A percentile compares a stretch with the other conserved stretches of the same genome.
Conservation (phyloP, 1,140 invertebrate genomes). For the Varroa destructor region DNA sequence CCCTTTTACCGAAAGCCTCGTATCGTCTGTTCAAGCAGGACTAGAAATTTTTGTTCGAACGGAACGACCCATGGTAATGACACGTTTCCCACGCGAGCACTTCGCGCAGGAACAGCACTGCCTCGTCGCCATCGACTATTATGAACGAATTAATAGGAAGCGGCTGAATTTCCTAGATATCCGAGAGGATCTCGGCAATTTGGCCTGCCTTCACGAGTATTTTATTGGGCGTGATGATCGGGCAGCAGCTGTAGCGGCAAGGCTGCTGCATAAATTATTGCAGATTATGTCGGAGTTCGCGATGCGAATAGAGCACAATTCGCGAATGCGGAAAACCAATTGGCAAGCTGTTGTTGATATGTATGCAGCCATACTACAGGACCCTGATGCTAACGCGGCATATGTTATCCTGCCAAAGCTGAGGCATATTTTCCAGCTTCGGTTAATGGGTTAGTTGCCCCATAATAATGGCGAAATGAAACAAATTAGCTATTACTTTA, state of each 20-base stretch:
- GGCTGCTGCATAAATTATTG: background rate
- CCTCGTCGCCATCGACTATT: conserved; percentile 20
- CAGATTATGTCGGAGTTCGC: background rate
- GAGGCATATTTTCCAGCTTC: too few species aligned
- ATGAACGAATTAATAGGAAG: conserved; percentile 1
- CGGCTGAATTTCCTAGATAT: conserved; percentile 12
- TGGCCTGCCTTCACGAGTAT: background rate
- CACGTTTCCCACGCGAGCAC: conserved; percentile 1
- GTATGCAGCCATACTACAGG: background rate
- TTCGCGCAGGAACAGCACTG: conserved; percentile 23
- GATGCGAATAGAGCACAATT: background rate
- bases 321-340: conserved; percentile 2
- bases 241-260: background rate
- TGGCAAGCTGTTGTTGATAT: conserved; percentile 5
- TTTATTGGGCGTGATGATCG: background rate
- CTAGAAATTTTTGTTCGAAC: conserved; percentile 6
- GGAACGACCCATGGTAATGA: background rate
- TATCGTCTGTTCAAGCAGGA: background rate
- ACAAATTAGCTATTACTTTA: too few species aligned
- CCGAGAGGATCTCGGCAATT: conserved; percentile 21
- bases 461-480: too few species aligned
- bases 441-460: too few species aligned
- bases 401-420: too few species aligned
- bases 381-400: too few species aligned
- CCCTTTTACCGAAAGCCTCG: background rate